A percentile compares a stretch with the other conserved stretches of the same genome.
Conservation (phyloP, 2,888 invertebrate genomes). For the Erebia aethiops region DNA sequence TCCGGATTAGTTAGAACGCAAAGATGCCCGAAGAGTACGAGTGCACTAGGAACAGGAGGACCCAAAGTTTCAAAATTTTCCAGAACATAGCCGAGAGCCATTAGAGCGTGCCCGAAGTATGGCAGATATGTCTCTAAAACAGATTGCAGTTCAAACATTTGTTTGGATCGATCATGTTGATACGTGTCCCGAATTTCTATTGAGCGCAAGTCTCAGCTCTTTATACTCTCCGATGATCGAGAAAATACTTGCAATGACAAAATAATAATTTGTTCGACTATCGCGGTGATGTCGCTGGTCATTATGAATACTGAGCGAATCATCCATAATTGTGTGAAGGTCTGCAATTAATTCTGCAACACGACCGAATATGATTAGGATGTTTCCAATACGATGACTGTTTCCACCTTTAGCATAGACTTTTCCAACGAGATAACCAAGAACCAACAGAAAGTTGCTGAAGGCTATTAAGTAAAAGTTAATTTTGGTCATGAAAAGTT, state of each 20-base stretch:
- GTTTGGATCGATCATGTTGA: constrained; percentile 33
- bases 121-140: constrained; percentile 52
- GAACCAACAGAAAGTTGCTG: constrained; percentile 48
- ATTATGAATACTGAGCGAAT: constrained; percentile 1
- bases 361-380: constrained; percentile 50
- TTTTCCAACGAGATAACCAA: constrained; percentile 50
- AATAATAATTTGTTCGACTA: constrained; percentile 47
- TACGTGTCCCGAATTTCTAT: constrained; percentile 20
- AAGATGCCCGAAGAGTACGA: constrained; percentile 66
- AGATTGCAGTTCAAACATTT: constrained; percentile 51
- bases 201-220: constrained; percentile 42
- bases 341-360: constrained; percentile 40
- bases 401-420: constrained; percentile 37
- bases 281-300: background rate
- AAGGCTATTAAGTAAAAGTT: constrained; percentile 50
- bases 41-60: constrained; percentile 65
- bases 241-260: constrained; percentile 52
- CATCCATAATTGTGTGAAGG: constrained; percentile 16
- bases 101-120: constrained; percentile 62
- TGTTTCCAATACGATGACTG: constrained; percentile 43
- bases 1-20: constrained; percentile 61
- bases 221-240: constrained; percentile 53
- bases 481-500: constrained; percentile 42
- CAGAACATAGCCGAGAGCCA: constrained; percentile 68
- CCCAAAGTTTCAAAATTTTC: constrained; percentile 58